Evolutionary conservation across 2,888 invertebrate genomes (phyloP).

Genomic region (Cacoxenus indagator): DNA sequence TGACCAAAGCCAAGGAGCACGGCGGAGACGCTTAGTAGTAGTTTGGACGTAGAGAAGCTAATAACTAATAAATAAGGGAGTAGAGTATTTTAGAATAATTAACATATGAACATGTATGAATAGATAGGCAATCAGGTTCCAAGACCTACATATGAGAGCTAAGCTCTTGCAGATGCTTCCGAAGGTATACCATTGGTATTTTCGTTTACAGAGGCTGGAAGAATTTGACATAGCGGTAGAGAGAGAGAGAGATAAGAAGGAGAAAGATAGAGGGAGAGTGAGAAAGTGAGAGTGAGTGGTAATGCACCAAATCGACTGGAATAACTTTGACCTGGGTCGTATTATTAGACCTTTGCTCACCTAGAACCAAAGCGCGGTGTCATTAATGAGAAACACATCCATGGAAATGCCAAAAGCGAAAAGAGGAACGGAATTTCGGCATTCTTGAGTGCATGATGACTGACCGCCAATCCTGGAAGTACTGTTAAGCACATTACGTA

Average conservation of each 20-base stretch:
- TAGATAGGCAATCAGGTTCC: not conserved
- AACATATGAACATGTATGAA: not conserved
- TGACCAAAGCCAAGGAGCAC: slow-evolving; percentile 69
- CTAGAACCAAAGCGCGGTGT: slow-evolving; percentile 67
- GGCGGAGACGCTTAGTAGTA: slow-evolving; percentile 68
- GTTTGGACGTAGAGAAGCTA: slow-evolving; percentile 68
- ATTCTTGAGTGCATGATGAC: slow-evolving; percentile 68
- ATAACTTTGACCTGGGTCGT: no score
- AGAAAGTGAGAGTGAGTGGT: not conserved
- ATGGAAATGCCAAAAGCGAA: slow-evolving; percentile 69
- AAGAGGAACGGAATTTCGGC: slow-evolving; percentile 70
- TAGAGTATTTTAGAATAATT: no score
- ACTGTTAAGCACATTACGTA: slow-evolving; percentile 70
- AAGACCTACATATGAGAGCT: slow-evolving; percentile 65
- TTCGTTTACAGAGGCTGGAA: slow-evolving; percentile 64
- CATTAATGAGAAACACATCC: slow-evolving; percentile 71
- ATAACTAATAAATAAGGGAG: slow-evolving; percentile 55
- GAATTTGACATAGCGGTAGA: no score
- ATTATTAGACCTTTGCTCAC: no score
- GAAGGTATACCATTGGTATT: slow-evolving; percentile 67
- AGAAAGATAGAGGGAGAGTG: not conserved
- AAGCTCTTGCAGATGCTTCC: slow-evolving; percentile 67
- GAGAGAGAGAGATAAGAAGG: not conserved
- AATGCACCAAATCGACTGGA: not conserved
- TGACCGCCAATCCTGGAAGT: slow-evolving; percentile 66